Conservation (phyloP, 2,113 vertebrate genomes). For the Albula goreensis region DNA sequence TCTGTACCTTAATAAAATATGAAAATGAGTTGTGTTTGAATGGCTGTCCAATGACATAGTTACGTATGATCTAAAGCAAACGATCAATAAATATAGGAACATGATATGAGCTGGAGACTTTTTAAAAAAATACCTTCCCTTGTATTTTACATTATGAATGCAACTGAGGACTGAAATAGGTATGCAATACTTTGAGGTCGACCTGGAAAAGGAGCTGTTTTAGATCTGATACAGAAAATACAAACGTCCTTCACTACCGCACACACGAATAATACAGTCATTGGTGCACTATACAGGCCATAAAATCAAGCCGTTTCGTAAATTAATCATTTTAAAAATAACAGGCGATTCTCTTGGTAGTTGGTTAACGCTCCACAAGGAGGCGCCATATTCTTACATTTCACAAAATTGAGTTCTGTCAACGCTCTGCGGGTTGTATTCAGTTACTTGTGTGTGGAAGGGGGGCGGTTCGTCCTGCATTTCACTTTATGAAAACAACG, state of each 20-base stretch:
- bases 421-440: not conserved
- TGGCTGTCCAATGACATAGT: not conserved
- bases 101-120: no score
- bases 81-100: not conserved
- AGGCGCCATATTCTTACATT: not conserved
- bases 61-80: not conserved
- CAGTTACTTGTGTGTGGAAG: not conserved
- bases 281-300: no score
- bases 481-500: not conserved
- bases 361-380: not conserved
- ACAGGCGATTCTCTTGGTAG: not conserved
- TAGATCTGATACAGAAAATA: no score
- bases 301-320: no score
- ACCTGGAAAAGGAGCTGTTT: no score
- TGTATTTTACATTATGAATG: no score
- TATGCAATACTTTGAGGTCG: no score
- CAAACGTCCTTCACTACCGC: no score
- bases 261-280: no score
- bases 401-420: not conserved
- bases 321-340: not conserved
- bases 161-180: no score
- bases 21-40: conserved; percentile 10
- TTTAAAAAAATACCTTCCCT: no score
- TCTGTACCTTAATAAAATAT: conserved; percentile 51
- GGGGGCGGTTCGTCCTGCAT: not conserved